Evolutionary conservation across 2,113 vertebrate species (phyloP).

Genomic region (Hippotragus niger): DNA sequence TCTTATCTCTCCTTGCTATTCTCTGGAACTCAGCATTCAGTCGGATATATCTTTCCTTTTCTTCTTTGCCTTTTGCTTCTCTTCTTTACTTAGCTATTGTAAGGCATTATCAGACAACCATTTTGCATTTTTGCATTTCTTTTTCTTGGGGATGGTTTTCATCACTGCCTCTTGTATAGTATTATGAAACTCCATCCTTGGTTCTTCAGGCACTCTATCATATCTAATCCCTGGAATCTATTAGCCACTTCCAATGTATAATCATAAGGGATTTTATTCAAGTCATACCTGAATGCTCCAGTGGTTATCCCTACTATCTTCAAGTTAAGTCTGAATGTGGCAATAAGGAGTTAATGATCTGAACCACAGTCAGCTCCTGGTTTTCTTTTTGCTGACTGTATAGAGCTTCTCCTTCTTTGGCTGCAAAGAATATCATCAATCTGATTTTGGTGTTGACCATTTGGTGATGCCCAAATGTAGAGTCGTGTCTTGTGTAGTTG

Average conservation of each 20-base stretch:
- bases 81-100: not conserved
- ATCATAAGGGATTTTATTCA: not conserved
- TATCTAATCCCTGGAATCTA: not conserved
- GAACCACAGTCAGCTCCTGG: not conserved
- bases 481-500: not conserved
- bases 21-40: not conserved
- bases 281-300: not conserved
- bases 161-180: not conserved
- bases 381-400: not conserved
- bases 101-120: not conserved
- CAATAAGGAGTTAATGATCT: not conserved
- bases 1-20: not conserved
- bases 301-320: not conserved
- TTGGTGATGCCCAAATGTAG: not conserved
- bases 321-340: not conserved
- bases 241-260: not conserved
- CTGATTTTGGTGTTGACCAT: not conserved
- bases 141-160: not conserved
- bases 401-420: not conserved
- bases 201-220: not conserved
- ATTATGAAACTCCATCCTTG: not conserved
- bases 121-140: not conserved
- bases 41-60: not conserved
- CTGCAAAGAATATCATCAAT: not conserved
- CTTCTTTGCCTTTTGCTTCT: not conserved